Evolutionary conservation across 2,888 invertebrate genomes (phyloP).

Genomic region (Zaprionus bogoriensis): DNA sequence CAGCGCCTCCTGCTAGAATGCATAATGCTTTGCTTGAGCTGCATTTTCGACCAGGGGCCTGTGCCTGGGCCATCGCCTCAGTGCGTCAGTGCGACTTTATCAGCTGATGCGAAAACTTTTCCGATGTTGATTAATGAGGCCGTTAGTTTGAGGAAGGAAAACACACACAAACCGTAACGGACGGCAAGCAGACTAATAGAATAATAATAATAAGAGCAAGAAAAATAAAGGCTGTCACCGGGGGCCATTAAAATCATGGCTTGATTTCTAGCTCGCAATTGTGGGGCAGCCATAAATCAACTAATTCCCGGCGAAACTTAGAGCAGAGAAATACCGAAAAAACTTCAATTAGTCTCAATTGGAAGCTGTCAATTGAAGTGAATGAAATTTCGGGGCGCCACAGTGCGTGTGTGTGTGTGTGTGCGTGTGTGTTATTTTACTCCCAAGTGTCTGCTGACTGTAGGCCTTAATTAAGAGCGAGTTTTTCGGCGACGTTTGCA

Average conservation of each 20-base stretch:
- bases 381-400: conserved; percentile 28
- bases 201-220: conserved; percentile 1
- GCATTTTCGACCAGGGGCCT: not conserved
- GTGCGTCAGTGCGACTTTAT: conserved; percentile 14
- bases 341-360: conserved; percentile 81
- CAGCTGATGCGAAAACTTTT: conserved; percentile 40
- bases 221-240: conserved; percentile 20
- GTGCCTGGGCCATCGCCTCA: too few species aligned
- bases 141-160: not conserved
- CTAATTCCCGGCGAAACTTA: conserved; percentile 63
- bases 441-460: conserved; percentile 43
- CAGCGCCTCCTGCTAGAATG: not conserved
- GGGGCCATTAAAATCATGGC: conserved; percentile 62
- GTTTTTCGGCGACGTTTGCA: conserved; percentile 34
- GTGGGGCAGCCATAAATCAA: conserved; percentile 77
- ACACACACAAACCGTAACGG: not conserved
- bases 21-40: not conserved
- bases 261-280: conserved; percentile 48
- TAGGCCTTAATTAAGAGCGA: conserved; percentile 57
- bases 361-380: conserved; percentile 70
- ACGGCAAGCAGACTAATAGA: too few species aligned
- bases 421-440: conserved; percentile 6
- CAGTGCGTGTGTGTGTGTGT: conserved; percentile 32
- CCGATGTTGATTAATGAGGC: conserved; percentile 52
- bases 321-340: conserved; percentile 27